These are phyloP conservation scores for Leptarthrus brevirostris DNA, from an alignment of 2,888 invertebrate genomes.

Conservation along the genomic window DNA sequence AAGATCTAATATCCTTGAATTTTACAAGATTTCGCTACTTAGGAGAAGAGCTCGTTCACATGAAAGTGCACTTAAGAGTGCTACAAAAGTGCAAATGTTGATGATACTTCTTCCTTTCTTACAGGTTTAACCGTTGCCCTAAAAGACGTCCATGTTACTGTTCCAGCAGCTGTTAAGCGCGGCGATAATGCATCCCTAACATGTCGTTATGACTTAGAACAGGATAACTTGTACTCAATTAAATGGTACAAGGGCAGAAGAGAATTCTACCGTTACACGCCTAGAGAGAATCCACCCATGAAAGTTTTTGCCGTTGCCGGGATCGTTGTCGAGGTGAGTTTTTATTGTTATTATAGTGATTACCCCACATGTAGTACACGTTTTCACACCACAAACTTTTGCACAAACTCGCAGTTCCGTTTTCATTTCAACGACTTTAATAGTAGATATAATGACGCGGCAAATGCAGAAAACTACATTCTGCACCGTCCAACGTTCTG, in stretches of 20 bases:
- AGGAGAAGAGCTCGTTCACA: slow-evolving; percentile 10
- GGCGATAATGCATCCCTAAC: slow-evolving; percentile 72
- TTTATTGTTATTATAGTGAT: slow-evolving; percentile 37
- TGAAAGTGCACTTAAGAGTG: slow-evolving; percentile 37
- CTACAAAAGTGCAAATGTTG: slow-evolving; percentile 37
- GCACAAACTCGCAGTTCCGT: neutral
- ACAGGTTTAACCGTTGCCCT: slow-evolving; percentile 62
- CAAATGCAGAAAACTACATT: slow-evolving; percentile 23
- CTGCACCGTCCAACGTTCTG: neutral
- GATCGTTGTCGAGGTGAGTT: slow-evolving; percentile 72
- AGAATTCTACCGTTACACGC: slow-evolving; percentile 75
- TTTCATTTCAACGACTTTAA: slow-evolving; percentile 12
- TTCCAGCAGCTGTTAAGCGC: slow-evolving; percentile 72
- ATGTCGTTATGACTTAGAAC: slow-evolving; percentile 75
- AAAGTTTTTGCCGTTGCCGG: slow-evolving; percentile 74
- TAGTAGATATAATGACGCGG: slow-evolving; percentile 24
- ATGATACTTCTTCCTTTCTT: slow-evolving; percentile 51
- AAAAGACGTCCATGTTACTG: slow-evolving; percentile 71
- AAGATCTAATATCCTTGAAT: slow-evolving; percentile 23
- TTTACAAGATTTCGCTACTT: slow-evolving; percentile 5
- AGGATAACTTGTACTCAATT: slow-evolving; percentile 75
- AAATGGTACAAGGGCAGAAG: slow-evolving; percentile 76
- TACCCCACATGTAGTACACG: slow-evolving; percentile 15
- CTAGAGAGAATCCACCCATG: slow-evolving; percentile 73
- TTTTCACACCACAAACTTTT: slow-evolving; percentile 7